phyloP scores from a whole-genome alignment of 2,113 vertebrate species.

The Sander lucioperca region DNA sequence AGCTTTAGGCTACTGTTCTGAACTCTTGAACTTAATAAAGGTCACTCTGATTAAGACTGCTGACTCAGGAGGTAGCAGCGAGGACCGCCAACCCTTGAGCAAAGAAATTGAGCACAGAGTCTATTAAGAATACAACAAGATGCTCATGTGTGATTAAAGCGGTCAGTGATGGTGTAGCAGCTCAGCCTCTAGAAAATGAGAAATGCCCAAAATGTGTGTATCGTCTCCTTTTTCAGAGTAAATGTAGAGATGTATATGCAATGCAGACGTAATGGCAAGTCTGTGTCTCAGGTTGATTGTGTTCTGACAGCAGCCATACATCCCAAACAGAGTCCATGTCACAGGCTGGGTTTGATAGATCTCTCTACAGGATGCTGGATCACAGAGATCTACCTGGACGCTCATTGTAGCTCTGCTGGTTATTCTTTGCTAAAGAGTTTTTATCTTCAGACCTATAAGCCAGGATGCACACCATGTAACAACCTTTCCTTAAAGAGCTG shows the following conservation, averaged over 20 bases:
- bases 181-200: neutral
- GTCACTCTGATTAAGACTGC: neutral
- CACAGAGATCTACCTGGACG: neutral
- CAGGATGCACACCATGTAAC: neutral
- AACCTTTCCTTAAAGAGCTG: no score
- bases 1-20: neutral
- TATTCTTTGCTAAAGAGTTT: slow-evolving; percentile 2
- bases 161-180: neutral
- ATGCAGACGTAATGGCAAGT: neutral
- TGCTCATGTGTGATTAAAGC: neutral
- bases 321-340: neutral
- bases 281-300: slow-evolving; percentile 36
- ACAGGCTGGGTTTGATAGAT: slow-evolving; percentile 24
- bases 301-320: neutral
- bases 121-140: neutral
- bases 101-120: neutral
- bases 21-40: neutral
- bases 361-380: neutral
- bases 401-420: neutral
- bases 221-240: neutral
- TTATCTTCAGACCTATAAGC: neutral
- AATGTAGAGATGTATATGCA: no score
- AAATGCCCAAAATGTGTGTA: neutral
- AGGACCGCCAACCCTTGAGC: neutral
- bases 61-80: neutral